A percentile compares a stretch with the other conserved stretches of the same genome.
Evolutionary conservation across 1,140 invertebrate species (phyloP).

Genomic region (Drosophila orena): DNA sequence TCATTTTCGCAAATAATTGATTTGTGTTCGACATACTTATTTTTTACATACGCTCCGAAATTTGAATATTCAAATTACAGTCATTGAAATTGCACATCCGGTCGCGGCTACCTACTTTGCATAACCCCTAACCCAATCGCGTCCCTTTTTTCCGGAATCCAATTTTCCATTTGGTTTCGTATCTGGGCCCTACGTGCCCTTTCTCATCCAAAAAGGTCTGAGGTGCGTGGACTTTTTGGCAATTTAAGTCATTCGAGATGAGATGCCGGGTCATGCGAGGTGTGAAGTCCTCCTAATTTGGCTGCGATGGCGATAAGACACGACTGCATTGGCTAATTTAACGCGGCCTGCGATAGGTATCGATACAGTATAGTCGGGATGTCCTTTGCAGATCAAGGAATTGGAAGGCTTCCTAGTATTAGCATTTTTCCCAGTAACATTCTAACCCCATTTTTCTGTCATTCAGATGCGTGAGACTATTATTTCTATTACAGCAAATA

Average conservation of each 20-base stretch:
- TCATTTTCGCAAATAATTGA: conserved; percentile 77
- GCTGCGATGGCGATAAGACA: conserved; percentile 53
- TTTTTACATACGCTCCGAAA: conserved; percentile 30
- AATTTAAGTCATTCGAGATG: conserved; percentile 1
- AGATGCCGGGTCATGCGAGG: conserved; percentile 31
- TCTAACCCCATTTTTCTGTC: background rate
- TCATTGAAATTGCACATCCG: conserved; percentile 64
- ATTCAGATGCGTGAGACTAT: background rate
- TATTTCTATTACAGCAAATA: no score
- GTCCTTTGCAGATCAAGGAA: conserved; percentile 2
- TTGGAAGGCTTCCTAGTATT: background rate
- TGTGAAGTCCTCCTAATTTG: conserved; percentile 47
- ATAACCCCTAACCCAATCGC: conserved; percentile 28
- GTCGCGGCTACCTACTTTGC: conserved; percentile 53
- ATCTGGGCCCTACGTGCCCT: conserved; percentile 7
- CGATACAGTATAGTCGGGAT: background rate
- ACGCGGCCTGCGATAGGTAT: conserved; percentile 26
- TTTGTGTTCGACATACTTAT: conserved; percentile 52
- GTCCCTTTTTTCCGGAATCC: conserved; percentile 37
- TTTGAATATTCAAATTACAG: conserved; percentile 80
- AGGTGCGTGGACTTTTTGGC: conserved; percentile 1
- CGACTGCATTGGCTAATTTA: conserved; percentile 45
- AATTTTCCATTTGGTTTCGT: conserved; percentile 73
- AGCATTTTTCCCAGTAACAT: background rate
- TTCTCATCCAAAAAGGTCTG: background rate